Conservation (phyloP, 2,113 vertebrate species). For the Xenopus tropicalis region UCB_Xtro_10.0 CM004443.2:93767501-93768000, state of each 20-base stretch:
- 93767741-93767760: conserved; percentile 28
- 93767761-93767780: no score
- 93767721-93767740: conserved; percentile 83
- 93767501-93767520: no score
- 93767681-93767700: conserved; percentile 93
- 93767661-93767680: conserved; percentile 96
- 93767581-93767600: conserved; percentile 79
- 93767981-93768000: no score
- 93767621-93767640: conserved; percentile 98
- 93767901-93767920: conserved; percentile 94
- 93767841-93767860: conserved; percentile 9
- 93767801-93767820: no score
- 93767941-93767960: conserved; percentile 42
- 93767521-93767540: no score
- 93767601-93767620: conserved; percentile 92
- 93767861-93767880: conserved; percentile 95
- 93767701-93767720: conserved; percentile 91
- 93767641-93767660: conserved; percentile 98
- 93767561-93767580: no score
- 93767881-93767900: conserved; percentile 97
- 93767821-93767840: no score
- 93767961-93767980: no score
- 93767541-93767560: no score
- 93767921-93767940: conserved; percentile 93
- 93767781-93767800: no score